phyloP scores from a whole-genome alignment of 2,888 invertebrate species.

The Strigamia crassipes region DNA sequence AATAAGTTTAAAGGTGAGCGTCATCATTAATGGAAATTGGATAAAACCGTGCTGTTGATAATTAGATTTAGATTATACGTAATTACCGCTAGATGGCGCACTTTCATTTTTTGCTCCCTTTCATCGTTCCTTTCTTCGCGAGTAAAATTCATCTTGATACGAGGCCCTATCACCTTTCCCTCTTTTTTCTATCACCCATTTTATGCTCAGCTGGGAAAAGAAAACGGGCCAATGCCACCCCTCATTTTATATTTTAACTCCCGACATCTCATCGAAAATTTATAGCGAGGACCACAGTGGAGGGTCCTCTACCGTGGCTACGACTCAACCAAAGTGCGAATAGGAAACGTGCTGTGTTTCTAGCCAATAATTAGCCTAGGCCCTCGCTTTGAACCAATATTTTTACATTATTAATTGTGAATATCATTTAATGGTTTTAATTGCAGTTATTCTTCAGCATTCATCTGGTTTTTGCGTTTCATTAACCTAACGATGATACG shows the following conservation, averaged over 20 bases:
- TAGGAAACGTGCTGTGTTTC: too few relatives aligned
- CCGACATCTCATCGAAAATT: constrained; percentile 23
- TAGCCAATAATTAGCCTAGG: too few relatives aligned
- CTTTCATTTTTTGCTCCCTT: not conserved
- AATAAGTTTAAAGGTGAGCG: not conserved
- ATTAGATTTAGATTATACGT: constrained; percentile 3
- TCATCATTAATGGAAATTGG: not conserved
- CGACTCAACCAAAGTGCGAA: not conserved
- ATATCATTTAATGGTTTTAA: too few relatives aligned
- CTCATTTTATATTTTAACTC: not conserved
- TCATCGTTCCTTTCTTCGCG: not conserved
- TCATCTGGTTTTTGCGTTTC: too few relatives aligned
- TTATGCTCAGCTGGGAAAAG: constrained; percentile 31
- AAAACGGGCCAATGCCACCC: constrained; percentile 6
- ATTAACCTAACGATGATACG: too few relatives aligned
- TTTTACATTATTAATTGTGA: too few relatives aligned
- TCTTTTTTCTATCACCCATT: not conserved
- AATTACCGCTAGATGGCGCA: not conserved
- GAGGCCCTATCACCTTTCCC: not conserved
- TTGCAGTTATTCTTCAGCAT: too few relatives aligned
- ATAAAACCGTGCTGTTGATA: not conserved
- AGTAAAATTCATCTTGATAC: not conserved
- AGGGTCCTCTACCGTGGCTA: too few relatives aligned
- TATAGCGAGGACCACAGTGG: constrained; percentile 22
- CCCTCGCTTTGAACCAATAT: too few relatives aligned